phyloP scores from a whole-genome alignment of 2,888 invertebrate species.

The Belgica antarctica region DNA sequence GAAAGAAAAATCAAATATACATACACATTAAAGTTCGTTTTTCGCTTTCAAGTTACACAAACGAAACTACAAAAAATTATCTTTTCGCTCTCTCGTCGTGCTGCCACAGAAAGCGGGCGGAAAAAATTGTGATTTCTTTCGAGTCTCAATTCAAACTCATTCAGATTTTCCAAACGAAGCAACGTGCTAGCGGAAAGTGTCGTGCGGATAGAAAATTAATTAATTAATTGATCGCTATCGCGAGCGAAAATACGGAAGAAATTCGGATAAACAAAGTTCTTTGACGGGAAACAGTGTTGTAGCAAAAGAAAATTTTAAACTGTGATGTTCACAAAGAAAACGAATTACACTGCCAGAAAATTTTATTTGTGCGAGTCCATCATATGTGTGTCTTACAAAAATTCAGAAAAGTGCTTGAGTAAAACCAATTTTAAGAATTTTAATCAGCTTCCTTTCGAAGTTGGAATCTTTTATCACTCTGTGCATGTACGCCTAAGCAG shows the following conservation, averaged over 20 bases:
- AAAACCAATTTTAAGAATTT: not conserved
- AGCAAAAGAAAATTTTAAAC: not conserved
- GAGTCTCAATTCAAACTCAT: too few relatives aligned
- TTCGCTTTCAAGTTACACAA: not conserved
- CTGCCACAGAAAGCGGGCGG: not conserved
- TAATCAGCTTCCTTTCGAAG: not conserved
- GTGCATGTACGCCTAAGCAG: not conserved
- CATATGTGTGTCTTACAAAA: not conserved
- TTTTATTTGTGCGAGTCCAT: not conserved
- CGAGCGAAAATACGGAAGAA: conserved; percentile 7
- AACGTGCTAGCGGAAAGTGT: not conserved
- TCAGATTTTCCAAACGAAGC: conserved; percentile 39
- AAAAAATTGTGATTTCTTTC: conserved; percentile 40
- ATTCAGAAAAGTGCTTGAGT: not conserved
- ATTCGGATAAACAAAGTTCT: not conserved
- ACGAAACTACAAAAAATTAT: conserved; percentile 24
- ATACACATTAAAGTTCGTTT: conserved; percentile 3
- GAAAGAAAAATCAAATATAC: conserved; percentile 7
- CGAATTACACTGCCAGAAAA: too few relatives aligned
- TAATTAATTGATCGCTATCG: not conserved
- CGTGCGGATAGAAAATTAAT: conserved; percentile 11
- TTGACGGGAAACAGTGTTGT: too few relatives aligned
- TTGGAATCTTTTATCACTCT: not conserved
- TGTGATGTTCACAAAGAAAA: not conserved
- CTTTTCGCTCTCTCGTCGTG: conserved; percentile 7